Percentiles rank a stretch among this genome's conserved stretches.
phyloP scores from a whole-genome alignment of 2,888 invertebrate species.

The Nasonovia ribisnigri region DNA sequence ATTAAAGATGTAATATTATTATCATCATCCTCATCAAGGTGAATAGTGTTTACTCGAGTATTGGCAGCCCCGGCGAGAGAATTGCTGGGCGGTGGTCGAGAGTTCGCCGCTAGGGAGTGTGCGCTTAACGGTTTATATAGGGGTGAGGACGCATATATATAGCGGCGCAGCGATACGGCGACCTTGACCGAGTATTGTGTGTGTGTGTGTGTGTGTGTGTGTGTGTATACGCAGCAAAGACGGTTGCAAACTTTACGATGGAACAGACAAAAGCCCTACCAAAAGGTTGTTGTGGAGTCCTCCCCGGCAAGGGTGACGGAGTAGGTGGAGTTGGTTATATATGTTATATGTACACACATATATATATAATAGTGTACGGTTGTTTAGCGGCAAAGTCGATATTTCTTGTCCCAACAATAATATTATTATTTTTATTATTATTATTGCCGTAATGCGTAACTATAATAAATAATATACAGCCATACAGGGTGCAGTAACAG shows the following conservation, averaged over 20 bases:
- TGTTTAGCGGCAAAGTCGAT: background rate
- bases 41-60: background rate
- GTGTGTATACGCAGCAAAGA: background rate
- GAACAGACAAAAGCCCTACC: background rate
- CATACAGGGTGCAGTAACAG: background rate
- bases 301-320: background rate
- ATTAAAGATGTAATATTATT: background rate
- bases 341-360: background rate
- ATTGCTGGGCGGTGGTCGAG: background rate
- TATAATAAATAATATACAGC: background rate
- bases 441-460: background rate
- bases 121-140: background rate
- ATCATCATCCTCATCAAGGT: background rate
- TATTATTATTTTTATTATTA: background rate
- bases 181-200: conserved; percentile 51
- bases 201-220: background rate
- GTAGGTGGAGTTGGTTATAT: background rate
- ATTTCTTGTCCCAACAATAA: background rate
- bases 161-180: background rate
- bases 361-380: background rate
- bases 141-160: background rate
- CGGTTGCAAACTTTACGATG: background rate
- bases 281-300: background rate
- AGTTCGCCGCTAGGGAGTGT: background rate
- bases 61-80: background rate